A percentile compares a stretch with the other conserved stretches of the same genome.
phyloP scores from a whole-genome alignment of 2,888 invertebrate species.

The Eurytoma californica region DNA sequence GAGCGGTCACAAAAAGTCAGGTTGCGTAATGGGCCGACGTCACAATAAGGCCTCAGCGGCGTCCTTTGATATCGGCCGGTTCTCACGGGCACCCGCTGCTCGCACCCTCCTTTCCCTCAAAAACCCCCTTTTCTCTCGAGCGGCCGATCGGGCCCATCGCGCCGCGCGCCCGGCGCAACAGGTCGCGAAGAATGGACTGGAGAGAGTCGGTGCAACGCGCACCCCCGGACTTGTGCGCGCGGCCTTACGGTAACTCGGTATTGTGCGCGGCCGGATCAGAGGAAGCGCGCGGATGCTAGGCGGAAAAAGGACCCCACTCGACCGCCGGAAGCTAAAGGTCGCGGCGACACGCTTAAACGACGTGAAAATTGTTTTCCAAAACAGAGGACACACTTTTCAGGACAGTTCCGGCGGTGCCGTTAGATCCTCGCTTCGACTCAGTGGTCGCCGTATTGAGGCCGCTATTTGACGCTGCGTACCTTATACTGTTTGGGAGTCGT shows the following conservation, averaged over 20 bases:
- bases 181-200: constrained; percentile 16
- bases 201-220: constrained; percentile 3
- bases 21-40: constrained; percentile 70
- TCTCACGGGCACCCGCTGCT: constrained; percentile 68
- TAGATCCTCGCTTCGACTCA: not conserved
- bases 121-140: not conserved
- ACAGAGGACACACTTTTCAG: constrained; percentile 23
- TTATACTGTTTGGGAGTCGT: no score
- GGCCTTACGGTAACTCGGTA: not conserved
- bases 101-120: constrained; percentile 57
- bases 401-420: constrained; percentile 10
- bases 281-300: constrained; percentile 32
- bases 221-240: constrained; percentile 17
- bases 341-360: constrained; percentile 31
- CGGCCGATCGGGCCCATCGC: constrained; percentile 2
- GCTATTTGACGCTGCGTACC: no score
- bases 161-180: constrained; percentile 9
- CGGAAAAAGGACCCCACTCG: constrained; percentile 21
- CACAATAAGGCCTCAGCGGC: constrained; percentile 67
- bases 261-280: constrained; percentile 16
- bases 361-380: constrained; percentile 52
- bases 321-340: constrained; percentile 47
- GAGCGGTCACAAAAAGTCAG: constrained; percentile 64
- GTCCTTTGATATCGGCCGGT: constrained; percentile 68
- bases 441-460: no score